These are phyloP conservation scores for Papilio demoleus DNA, from an alignment of 2,888 invertebrate genomes.

Conservation along the genomic window DNA sequence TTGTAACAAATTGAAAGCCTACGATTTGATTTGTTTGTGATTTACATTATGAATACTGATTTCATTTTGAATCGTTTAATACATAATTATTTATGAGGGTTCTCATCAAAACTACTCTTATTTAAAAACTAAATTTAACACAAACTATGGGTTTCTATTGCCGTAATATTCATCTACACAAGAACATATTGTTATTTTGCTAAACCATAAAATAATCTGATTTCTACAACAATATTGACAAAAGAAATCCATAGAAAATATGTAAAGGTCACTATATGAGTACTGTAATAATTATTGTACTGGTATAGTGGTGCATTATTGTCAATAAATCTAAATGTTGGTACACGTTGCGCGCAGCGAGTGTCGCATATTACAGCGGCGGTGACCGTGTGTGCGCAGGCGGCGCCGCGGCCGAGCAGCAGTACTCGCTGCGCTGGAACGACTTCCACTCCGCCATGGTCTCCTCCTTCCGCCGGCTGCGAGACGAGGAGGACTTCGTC, in stretches of 20 bases:
- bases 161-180: neutral
- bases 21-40: conserved; percentile 11
- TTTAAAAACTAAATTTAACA: neutral
- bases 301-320: neutral
- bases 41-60: conserved; percentile 5
- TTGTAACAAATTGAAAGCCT: neutral
- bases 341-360: conserved; percentile 34
- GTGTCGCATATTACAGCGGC: conserved; percentile 41
- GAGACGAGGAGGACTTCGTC: conserved; percentile 96
- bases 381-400: conserved; percentile 54
- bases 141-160: neutral
- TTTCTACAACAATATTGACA: too few species aligned
- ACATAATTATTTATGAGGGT: neutral
- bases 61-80: neutral
- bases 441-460: conserved; percentile 96
- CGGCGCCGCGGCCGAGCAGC: conserved; percentile 85
- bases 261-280: neutral
- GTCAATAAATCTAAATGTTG: conserved; percentile 1
- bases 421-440: conserved; percentile 97
- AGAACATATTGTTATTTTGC: too few species aligned
- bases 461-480: conserved; percentile 93
- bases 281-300: neutral
- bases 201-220: too few species aligned
- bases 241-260: too few species aligned
- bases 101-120: neutral